Evolutionary conservation across 2,113 vertebrate species (phyloP).

Genomic region (Poecile atricapillus): DNA sequence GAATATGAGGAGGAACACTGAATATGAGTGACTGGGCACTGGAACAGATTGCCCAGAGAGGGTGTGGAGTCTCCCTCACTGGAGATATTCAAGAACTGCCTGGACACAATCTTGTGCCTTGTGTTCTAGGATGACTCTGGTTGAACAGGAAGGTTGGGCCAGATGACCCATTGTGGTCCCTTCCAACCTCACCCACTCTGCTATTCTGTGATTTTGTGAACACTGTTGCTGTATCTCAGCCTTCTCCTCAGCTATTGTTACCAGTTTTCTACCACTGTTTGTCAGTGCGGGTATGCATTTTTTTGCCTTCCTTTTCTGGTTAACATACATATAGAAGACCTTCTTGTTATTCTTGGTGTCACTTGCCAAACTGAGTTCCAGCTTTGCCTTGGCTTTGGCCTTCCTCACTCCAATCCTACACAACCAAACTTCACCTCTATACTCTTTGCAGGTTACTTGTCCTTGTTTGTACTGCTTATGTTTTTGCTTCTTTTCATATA

Average conservation of each 20-base stretch:
- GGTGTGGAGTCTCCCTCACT: background rate
- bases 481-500: background rate
- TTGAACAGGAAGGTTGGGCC: background rate
- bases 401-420: background rate
- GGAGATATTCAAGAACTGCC: background rate
- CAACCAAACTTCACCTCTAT: background rate
- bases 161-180: no score
- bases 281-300: background rate
- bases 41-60: background rate
- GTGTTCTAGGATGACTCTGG: background rate
- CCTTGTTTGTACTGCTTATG: background rate
- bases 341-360: background rate
- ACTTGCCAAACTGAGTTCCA: background rate
- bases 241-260: background rate
- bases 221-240: background rate
- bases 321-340: background rate
- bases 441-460: background rate
- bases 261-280: background rate
- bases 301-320: background rate
- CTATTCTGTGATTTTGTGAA: background rate
- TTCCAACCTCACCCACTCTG: background rate
- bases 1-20: background rate
- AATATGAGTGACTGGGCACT: no score
- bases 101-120: background rate
- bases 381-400: background rate